These are phyloP conservation scores for Oenanthe oenanthe DNA, from an alignment of 2,113 vertebrate genomes.

Conservation along the genomic window DNA sequence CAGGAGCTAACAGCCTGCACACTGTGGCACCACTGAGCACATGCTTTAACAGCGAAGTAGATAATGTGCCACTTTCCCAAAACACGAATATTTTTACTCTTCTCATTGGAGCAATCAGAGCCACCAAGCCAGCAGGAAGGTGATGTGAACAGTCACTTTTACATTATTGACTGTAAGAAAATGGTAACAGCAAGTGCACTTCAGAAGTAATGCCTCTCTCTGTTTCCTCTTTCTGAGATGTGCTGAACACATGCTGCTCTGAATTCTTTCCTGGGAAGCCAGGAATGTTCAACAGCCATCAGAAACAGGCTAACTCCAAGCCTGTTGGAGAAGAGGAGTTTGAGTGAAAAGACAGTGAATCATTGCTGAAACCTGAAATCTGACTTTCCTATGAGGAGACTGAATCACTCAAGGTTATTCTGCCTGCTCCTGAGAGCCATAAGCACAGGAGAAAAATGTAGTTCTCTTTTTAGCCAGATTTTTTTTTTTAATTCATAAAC, in stretches of 20 bases:
- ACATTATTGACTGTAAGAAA: not conserved
- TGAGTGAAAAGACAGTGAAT: not conserved
- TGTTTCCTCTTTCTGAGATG: not conserved
- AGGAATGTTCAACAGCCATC: not conserved
- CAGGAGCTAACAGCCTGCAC: not conserved
- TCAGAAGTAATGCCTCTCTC: not conserved
- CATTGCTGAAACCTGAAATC: not conserved
- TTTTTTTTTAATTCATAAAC: not conserved
- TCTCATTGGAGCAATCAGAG: not conserved
- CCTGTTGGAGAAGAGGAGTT: not conserved
- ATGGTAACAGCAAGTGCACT: not conserved
- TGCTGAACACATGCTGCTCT: not conserved
- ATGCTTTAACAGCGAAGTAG: rapidly evolving
- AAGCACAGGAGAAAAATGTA: not conserved
- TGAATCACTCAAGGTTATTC: not conserved
- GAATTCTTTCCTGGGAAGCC: not conserved
- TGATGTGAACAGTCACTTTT: not conserved
- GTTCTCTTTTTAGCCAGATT: not conserved
- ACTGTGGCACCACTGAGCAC: not conserved
- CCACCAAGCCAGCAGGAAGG: not conserved
- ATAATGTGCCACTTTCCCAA: not conserved
- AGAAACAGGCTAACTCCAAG: not conserved
- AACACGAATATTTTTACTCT: not conserved
- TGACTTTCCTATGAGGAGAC: not conserved
- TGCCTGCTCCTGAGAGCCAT: not conserved